Evolutionary conservation across 2,888 invertebrate species (phyloP), one percentile per base, ranked within the genome.

Genomic region (Coenonympha arcania): DNA sequence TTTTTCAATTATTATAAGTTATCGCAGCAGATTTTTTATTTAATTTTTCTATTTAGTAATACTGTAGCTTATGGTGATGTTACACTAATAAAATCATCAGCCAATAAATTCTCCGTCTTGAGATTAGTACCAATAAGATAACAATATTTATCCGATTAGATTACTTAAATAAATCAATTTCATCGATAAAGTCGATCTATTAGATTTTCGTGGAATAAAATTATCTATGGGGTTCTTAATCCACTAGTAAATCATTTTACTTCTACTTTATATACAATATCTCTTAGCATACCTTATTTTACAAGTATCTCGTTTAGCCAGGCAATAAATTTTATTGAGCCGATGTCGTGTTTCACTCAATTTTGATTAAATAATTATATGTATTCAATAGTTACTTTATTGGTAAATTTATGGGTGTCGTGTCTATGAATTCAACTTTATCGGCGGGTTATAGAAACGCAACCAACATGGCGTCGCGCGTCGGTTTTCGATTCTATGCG

Each of bases 401-500:
- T 45, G 13, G 37, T 28, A 11, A 45, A 45, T 45, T 45, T 45
- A 28, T 45, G 37, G 36, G 26, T 45, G n/a, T 45, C 45, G 45
- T 45, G 45, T 37, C 45, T 19, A 45, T 37, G 36, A 33, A 33
- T 40, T 52, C 34, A 42, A 49, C 9, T 33, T 50, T 43, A 52
- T 37, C 42, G 42, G 39, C 37, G 53, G 48, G 44, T 49, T 44
- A 54, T 55, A 55, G 57, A 59, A 61, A 60, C 55, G 60, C 57
- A 63, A 60, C 60, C 59, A 64, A 57, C 49, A 54, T 48, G 52
- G 54, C 44, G 48, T 52, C 51, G 56, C 59, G 54, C 44, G 48
- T 52, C 51, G 56, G 59, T 62, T 65, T 62, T 60, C 60, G 59
- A 69, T 68, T 63, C 64, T 66, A 64, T 61, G 64, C 65, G 61